Conservation (phyloP, 2,888 invertebrate genomes). For the Zelleria hepariella region DNA sequence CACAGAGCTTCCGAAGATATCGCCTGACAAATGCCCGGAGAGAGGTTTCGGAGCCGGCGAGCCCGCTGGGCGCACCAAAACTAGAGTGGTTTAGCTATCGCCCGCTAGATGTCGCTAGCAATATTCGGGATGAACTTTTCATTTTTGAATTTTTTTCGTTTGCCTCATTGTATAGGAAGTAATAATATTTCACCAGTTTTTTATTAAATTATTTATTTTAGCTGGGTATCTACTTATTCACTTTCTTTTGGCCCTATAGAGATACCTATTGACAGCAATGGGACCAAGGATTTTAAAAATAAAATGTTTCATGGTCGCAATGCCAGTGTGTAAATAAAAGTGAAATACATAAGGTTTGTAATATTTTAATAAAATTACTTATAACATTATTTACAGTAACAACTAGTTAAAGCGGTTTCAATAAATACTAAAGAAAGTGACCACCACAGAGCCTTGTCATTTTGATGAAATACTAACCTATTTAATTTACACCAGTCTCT, state of each 20-base stretch:
- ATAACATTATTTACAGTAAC: conserved; percentile 4
- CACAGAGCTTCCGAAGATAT: background rate
- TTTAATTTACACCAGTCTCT: background rate
- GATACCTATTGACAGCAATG: no score
- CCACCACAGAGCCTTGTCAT: background rate
- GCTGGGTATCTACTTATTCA: no score
- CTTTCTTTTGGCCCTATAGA: no score
- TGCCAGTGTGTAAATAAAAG: conserved; percentile 5
- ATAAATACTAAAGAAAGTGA: conserved; percentile 34
- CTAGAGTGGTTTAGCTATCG: conserved; percentile 13
- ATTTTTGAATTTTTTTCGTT: background rate
- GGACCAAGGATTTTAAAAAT: no score
- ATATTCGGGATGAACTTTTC: background rate
- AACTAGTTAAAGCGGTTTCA: conserved; percentile 53
- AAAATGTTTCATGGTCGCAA: no score
- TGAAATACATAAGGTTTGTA: background rate
- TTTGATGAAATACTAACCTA: background rate
- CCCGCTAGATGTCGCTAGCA: conserved; percentile 21
- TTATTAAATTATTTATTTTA: no score
- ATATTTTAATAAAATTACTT: background rate
- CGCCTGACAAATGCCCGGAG: background rate
- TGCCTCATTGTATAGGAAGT: no score
- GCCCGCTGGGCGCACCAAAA: conserved; percentile 6
- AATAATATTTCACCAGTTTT: no score
- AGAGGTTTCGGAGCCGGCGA: conserved; percentile 5